Base-by-base conservation (phyloP, 2,797 vertebrate species). In the Anguilla pacifica region DNA sequence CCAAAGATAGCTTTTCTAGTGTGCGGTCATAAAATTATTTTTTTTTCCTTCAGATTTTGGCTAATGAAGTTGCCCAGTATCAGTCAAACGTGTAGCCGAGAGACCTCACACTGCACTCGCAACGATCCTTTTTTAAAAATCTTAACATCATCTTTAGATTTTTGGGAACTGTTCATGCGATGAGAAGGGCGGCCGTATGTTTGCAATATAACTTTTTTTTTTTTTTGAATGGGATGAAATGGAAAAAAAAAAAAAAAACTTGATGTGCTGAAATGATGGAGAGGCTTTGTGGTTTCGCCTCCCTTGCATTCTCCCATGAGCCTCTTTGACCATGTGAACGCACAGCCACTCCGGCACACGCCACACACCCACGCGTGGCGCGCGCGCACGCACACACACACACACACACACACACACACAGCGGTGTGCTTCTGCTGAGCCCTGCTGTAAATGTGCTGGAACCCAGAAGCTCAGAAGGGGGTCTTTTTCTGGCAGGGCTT, bases 391-490 rank as follows among this genome's bases (percentile, higher is more conserved):
- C n/a, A n/a, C n/a, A n/a, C 83, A 59, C 64, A 39, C 53, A n/a
- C 83, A 59, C 64, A 39, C n/a, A 51, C 72, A 83, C 39, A 46
- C 43, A 46, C 57, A 35, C 86, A 84, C 81, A 74, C 77, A 67
- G 31, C 22, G 17, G 59, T 49, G 84, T 39, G 35, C 61, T 70
- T 43, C 61, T 19, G 59, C n/a, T 1, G 55, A 22, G 53, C 55
- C 35, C 83, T 39, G 83, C 51, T 51, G n/a, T 86, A 86, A 70
- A 89, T 89, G 81, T 93, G 92, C 87, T 91, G 89, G 51, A 89
- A 89, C 89, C 85, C 90, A 86, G 17, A 82, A 92, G 93, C 91
- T 90, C 89, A 88, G 79, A 91, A 91, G 91, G 87, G 31, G 74
- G 77, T 39, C 67, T 28, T 79, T 82, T 91, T 88, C 87, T 89